Evolutionary conservation across 92 coral and sea anemone species (phyloP), one percentile per base, ranked within the genome.

Genomic region (Plumapathes pennacea): DNA sequence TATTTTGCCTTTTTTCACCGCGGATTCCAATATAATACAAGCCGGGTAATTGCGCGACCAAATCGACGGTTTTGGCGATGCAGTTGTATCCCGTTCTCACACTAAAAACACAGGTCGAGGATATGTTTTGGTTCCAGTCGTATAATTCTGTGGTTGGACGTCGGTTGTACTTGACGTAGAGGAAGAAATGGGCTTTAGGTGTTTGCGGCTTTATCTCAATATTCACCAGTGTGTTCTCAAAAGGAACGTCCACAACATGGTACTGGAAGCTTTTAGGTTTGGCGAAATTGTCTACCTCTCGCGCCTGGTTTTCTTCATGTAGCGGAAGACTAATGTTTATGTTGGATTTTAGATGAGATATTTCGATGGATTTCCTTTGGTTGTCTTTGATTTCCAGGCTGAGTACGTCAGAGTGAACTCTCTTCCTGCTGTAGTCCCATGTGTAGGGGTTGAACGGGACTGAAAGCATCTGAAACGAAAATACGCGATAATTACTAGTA

Each of bases 371-470:
- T 11, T 50, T 41, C 25, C 84, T 76, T 2, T 45, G 33, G 37
- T 32, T 37, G 50, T 83, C 72, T 46, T 50, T 67, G 30, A 64
- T 32, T 46, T 49, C 67, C 21, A 84, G 54, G 32, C 85, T 43
- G 15, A 72, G 7, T 25, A 84, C 76, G 25, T 62, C 61, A 23
- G 90, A 77, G 10, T 69, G 40, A 2, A 84, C 77, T 39, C 57
- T 46, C 3, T 37, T 24, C 4, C 61, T 56, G 3, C 72, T 77
- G 0, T 25, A 2, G 62, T 71, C 80, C 90, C 90, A 84, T 1
- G 90, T 64, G 49, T 57, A 84, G 15, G 76, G 81, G 38, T 77
- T 84, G 45, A 62, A 52, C 2, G 50, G 66, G 3, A 75, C 77
- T 19, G 61, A 44, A 4, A 78, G 41, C 60, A 76, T 47, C 89